Evolutionary conservation across 1,140 invertebrate genomes (phyloP), one percentile per base, ranked within the genome.

Genomic region (Temnothorax curvispinosus): DNA sequence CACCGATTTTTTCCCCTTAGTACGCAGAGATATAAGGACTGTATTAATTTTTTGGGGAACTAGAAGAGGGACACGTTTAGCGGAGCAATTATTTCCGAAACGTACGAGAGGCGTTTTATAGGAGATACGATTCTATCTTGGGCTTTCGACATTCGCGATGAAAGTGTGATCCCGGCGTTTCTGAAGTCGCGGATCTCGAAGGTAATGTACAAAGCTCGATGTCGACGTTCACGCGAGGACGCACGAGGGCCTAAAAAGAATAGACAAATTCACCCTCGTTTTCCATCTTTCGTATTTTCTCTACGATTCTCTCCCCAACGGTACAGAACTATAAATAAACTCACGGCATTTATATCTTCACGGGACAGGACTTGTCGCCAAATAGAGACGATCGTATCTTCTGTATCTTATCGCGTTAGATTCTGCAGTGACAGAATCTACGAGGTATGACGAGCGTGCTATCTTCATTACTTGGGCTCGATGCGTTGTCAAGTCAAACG

Each of bases 171-270:
- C 56, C 75, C 52, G 65, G 87, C 52, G 54, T 89, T 52, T 90
- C 71, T 32, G 56, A 78, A 64, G 47, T 89, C 69, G 60, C 47
- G 58, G 56, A 62, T 54, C 32, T 75, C 21, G 71, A 90, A 80
- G 69, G 8, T 50, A 58, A 65, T 77, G 88, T 90, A 90, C 89
- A 77, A 78, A 86, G 87, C 82, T 89, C 85, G 88, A 82, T 71
- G 84, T 89, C 77, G 88, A 85, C 74, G 75, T 90, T 89, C 88
- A 89, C 81, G 81, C 86, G 81, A 86, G 89, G 86, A 88, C 86
- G 89, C 76, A 88, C 86, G 89, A 90, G 81, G 89, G 89, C 89
- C 89, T 90, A 90, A 90, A 35, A 81, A 67, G 76, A 87, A 54
- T 44, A 82, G 77, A 87, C 38, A 56, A 78, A 78, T 72, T 62